These are phyloP conservation scores for Drosophila mayri DNA, from an alignment of 1,140 invertebrate genomes.

Conservation along the genomic window DNA sequence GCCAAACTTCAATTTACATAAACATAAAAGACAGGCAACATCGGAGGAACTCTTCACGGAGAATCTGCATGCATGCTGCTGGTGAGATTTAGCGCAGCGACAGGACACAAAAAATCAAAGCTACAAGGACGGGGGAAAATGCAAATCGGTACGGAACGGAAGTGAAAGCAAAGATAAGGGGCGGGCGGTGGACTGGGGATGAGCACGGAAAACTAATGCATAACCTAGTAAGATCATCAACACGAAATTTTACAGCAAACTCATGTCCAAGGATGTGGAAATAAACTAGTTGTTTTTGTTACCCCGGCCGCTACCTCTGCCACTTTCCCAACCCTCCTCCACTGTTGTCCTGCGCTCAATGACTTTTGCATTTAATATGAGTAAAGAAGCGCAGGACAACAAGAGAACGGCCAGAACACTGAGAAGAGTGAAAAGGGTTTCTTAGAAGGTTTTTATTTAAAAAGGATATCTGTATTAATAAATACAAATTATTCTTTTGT, in stretches of 20 bases:
- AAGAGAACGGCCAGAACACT: constrained; percentile 29
- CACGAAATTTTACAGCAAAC: constrained; percentile 84
- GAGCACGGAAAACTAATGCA: constrained; percentile 78
- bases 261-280: constrained; percentile 81
- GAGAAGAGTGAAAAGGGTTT: neutral
- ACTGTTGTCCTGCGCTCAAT: constrained; percentile 75
- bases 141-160: constrained; percentile 57
- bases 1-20: constrained; percentile 82
- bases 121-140: constrained; percentile 59
- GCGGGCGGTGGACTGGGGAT: neutral
- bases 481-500: neutral
- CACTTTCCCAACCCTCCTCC: constrained; percentile 2
- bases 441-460: neutral
- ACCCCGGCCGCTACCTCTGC: constrained; percentile 29
- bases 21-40: constrained; percentile 77
- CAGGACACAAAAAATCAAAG: constrained; percentile 81
- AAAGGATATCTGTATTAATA: neutral
- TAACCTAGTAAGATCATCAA: constrained; percentile 84
- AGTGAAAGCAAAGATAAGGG: constrained; percentile 45
- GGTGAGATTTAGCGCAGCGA: constrained; percentile 70
- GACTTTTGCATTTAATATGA: constrained; percentile 84
- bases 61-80: constrained; percentile 55
- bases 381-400: constrained; percentile 57
- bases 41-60: constrained; percentile 26
- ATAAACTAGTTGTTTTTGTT: constrained; percentile 80